These are phyloP conservation scores for Tychaedon coryphoeus DNA, from an alignment of 2,113 vertebrate genomes.

Conservation along the genomic window DNA sequence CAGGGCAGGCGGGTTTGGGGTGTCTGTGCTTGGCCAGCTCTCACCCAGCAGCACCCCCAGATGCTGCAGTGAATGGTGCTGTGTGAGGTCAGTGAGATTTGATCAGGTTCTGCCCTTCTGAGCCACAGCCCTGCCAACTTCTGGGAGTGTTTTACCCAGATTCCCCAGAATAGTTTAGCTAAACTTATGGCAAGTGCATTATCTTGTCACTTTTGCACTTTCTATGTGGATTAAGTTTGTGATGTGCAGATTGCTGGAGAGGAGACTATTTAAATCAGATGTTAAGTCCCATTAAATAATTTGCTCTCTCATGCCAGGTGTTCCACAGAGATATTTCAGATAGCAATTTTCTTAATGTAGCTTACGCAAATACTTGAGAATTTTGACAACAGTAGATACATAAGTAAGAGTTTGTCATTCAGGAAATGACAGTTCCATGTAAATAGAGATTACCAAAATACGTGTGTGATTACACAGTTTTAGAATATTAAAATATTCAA, in stretches of 20 bases:
- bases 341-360: slow-evolving; percentile 9
- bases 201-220: neutral
- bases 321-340: neutral
- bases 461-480: neutral
- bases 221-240: neutral
- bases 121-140: neutral
- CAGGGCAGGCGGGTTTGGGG: neutral
- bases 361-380: neutral
- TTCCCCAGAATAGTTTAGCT: neutral
- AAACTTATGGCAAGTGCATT: neutral
- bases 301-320: neutral
- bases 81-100: neutral
- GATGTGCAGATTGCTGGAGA: neutral
- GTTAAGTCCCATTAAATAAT: neutral
- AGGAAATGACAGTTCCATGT: neutral
- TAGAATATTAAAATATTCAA: neutral
- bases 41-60: neutral
- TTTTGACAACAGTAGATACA: neutral
- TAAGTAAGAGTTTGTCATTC: neutral
- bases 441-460: neutral
- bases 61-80: neutral
- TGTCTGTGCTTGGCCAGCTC: neutral
- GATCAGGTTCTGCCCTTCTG: neutral
- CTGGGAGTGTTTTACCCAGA: neutral
- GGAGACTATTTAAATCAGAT: slow-evolving; percentile 16